A percentile compares a stretch with the other conserved stretches of the same genome.
These are phyloP conservation scores for mouse (Mus musculus) DNA, from an alignment of 2,113 vertebrate species.

Conservation along the genomic window GRCm39 chr14:80454501-80455000, in stretches of 20 bases:
- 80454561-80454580: background rate
- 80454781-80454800: constrained; percentile 67
- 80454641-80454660: constrained; percentile 83
- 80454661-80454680: constrained; percentile 82
- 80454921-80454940: constrained; percentile 78
- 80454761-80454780: constrained; percentile 46
- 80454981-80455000: background rate
- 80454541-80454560: background rate
- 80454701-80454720: constrained; percentile 87
- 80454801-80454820: constrained; percentile 79
- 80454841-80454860: constrained; percentile 89
- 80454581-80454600: background rate
- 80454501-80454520: background rate
- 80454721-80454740: constrained; percentile 84
- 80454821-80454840: constrained; percentile 86
- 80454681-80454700: constrained; percentile 81
- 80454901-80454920: constrained; percentile 82
- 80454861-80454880: constrained; percentile 89
- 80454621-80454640: constrained; percentile 58
- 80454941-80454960: constrained; percentile 84
- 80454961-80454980: constrained; percentile 57
- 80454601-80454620: constrained; percentile 38
- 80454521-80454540: background rate
- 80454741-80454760: constrained; percentile 45
- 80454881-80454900: constrained; percentile 87